Conservation (phyloP, 1,140 invertebrate genomes). For the Drosophila takahashii region DNA sequence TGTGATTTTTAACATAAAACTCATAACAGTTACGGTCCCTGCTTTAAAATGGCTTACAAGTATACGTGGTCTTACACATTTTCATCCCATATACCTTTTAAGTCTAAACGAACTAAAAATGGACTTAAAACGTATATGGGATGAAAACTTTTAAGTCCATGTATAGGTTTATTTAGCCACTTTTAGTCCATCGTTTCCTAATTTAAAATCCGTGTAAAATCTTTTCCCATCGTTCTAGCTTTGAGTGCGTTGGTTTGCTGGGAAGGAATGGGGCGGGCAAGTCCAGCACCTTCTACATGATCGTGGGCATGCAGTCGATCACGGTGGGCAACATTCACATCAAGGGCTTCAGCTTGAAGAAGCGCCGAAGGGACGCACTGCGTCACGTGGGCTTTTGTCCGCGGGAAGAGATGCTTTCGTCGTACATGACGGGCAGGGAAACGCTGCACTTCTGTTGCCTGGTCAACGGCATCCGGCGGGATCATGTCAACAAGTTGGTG, state of each 20-base stretch:
- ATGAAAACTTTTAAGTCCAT: too few relatives aligned
- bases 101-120: too few relatives aligned
- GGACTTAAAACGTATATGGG: too few relatives aligned
- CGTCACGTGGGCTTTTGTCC: constrained; percentile 91
- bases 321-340: constrained; percentile 45
- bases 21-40: too few relatives aligned
- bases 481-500: constrained; percentile 2
- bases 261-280: constrained; percentile 94
- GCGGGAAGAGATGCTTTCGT: constrained; percentile 90
- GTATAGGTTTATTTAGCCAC: too few relatives aligned
- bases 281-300: constrained; percentile 93
- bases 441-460: constrained; percentile 44
- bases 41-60: too few relatives aligned
- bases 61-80: too few relatives aligned
- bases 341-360: constrained; percentile 39
- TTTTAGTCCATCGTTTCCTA: too few relatives aligned
- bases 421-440: constrained; percentile 58
- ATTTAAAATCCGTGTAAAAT: too few relatives aligned
- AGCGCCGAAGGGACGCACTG: not conserved
- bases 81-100: too few relatives aligned
- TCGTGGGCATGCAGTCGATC: constrained; percentile 87
- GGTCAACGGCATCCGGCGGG: constrained; percentile 25
- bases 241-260: constrained; percentile 93
- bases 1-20: too few relatives aligned
- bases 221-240: constrained; percentile 9